phyloP scores from a whole-genome alignment of 2,113 vertebrate genomes.

The Triplophysa rosa region DNA sequence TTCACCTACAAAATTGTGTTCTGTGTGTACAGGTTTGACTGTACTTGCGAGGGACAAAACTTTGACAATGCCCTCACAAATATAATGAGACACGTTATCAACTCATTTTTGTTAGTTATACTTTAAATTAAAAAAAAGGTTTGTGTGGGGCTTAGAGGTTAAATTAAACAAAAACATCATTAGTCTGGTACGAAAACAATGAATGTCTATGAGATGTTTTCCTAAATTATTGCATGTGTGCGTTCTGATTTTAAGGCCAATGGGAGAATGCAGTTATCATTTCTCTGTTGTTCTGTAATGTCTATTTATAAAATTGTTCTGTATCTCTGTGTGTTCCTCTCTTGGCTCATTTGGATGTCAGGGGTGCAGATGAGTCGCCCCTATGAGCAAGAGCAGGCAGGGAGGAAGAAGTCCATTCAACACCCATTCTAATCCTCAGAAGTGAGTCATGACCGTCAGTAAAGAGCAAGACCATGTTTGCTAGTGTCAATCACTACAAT shows the following conservation, averaged over 20 bases:
- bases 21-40: neutral
- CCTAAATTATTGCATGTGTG: neutral
- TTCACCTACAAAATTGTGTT: conserved; percentile 2
- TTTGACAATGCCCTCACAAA: too few relatives aligned
- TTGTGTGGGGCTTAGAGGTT: too few relatives aligned
- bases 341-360: neutral
- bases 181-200: too few relatives aligned
- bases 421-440: conserved; percentile 17
- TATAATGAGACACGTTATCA: too few relatives aligned
- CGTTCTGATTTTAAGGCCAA: conserved; percentile 42
- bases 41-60: neutral
- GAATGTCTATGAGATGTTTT: too few relatives aligned
- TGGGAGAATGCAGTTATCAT: conserved; percentile 55
- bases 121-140: too few relatives aligned
- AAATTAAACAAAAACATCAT: too few relatives aligned
- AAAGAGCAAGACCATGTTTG: conserved; percentile 9
- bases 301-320: conserved; percentile 40
- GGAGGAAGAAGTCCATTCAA: neutral
- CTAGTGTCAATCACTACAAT: conserved; percentile 15
- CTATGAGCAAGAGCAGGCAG: conserved; percentile 10
- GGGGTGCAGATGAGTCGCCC: conserved; percentile 30
- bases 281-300: conserved; percentile 59
- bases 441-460: conserved; percentile 22
- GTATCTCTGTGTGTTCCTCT: neutral
- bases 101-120: too few relatives aligned